Base-by-base conservation (phyloP, 2,113 vertebrate species). In the crab-eating macaque (Macaca fascicularis) region DNA sequence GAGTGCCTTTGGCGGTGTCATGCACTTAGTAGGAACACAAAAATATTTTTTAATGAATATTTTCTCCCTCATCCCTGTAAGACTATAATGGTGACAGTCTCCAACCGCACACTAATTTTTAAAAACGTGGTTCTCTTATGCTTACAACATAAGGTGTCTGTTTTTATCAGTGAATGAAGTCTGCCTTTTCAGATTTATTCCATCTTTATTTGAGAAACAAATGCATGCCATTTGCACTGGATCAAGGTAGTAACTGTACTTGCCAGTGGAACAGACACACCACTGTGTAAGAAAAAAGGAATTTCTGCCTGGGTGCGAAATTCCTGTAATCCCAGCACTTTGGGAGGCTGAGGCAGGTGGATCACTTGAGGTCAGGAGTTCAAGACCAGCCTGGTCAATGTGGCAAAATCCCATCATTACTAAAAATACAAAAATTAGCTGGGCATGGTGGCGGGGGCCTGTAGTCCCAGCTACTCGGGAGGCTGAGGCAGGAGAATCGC, bases 271-370 rank as follows among this genome's bases (percentile, higher is more conserved):
- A 75, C 92, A 86, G 89, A 78, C 43, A 30, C 12, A 2, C 50
- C 35, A 1, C 75, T 94, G 72, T 0, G 4, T 87, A 61, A 95
- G 90, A 35, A 90, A 61, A 81, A 93, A 96, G 95, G 92, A 96
- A 96, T 96, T 87, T 96, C 92, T 78, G 27, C 12, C 61, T 2
- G 0, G 61, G 27, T 30, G 27, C 5, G 30, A 27, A 5, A 64
- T 2, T 5, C 61, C 61, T 64, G 30, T 32, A 64, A 64, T 64
- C 61, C 61, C 61, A 64, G 61, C 30, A 64, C 61, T 64, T 64
- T 32, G 27, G 61, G 27, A 64, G 61, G 61, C 25, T 2, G 13
- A 64, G 27, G 61, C 61, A 32, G 61, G 13, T 14, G 61, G 61
- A 64, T 64, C 61, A 64, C 61, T 30, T 14, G 27, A 64, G 61